Evolutionary conservation across 2,888 invertebrate genomes (phyloP).

Genomic region (Drosophila dives): DNA sequence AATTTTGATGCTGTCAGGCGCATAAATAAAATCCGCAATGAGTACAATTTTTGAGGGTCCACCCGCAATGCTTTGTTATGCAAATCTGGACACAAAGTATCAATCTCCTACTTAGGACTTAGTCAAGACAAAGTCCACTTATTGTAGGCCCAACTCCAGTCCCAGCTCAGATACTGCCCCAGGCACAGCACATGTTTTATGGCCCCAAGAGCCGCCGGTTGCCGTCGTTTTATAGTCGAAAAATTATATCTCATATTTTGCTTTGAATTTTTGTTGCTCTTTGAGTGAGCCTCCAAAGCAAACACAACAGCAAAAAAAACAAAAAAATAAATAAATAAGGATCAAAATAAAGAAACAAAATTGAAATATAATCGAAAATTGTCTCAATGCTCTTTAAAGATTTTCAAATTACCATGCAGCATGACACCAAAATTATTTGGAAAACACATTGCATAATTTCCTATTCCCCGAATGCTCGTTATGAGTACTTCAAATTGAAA

Average conservation of each 20-base stretch:
- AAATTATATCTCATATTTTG: conserved; percentile 55
- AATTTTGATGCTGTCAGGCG: conserved; percentile 72
- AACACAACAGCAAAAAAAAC: not conserved
- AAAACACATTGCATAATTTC: conserved; percentile 37
- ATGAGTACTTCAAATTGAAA: conserved; percentile 28
- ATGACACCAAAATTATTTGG: conserved; percentile 18
- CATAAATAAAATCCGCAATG: conserved; percentile 58
- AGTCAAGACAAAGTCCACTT: conserved; percentile 55
- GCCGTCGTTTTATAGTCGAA: conserved; percentile 31
- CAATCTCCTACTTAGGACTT: conserved; percentile 55
- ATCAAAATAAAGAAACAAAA: not conserved
- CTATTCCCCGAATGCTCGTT: conserved; percentile 6
- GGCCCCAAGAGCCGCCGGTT: conserved; percentile 31
- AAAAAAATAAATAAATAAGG: not conserved
- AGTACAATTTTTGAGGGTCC: conserved; percentile 20
- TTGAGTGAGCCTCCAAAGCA: conserved; percentile 32
- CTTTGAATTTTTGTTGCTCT: conserved; percentile 37
- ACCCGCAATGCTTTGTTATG: conserved; percentile 64
- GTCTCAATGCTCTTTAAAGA: conserved; percentile 33
- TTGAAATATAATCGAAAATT: conserved; percentile 23
- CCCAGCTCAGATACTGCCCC: not conserved
- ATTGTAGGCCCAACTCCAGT: not conserved
- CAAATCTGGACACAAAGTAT: conserved; percentile 65
- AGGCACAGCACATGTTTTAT: conserved; percentile 24
- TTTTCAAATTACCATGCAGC: conserved; percentile 18